Percentiles rank a stretch among this genome's conserved stretches.
phyloP scores from a whole-genome alignment of 2,113 vertebrate genomes.

The Eulacestoma nigropectus region DNA sequence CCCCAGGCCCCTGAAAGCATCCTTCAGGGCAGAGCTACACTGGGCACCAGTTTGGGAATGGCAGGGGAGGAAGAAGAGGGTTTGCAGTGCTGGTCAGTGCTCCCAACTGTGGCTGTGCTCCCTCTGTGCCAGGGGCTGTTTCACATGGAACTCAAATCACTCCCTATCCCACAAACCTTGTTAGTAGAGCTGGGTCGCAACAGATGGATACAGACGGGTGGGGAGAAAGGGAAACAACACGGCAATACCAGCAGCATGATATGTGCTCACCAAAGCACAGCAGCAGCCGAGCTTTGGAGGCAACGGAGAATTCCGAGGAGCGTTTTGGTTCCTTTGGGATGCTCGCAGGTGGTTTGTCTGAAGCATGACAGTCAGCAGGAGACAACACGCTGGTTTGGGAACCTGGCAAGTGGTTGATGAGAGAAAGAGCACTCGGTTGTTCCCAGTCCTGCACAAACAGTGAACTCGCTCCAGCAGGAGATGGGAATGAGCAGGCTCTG shows the following conservation, averaged over 20 bases:
- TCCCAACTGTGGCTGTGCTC: background rate
- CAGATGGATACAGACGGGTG: conserved; percentile 40
- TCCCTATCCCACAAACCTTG: background rate
- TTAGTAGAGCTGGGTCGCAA: background rate
- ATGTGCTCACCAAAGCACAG: conserved; percentile 21
- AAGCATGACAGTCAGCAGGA: conserved; percentile 9
- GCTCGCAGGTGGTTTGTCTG: conserved; percentile 10
- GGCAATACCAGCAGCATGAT: background rate
- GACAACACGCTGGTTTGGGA: background rate
- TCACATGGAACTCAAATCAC: background rate
- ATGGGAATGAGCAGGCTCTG: accelerated
- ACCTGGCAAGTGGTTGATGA: background rate
- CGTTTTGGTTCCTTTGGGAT: background rate
- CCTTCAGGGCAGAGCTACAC: background rate
- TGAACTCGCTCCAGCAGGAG: accelerated
- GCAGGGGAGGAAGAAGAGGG: background rate
- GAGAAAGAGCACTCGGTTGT: background rate
- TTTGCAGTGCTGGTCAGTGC: accelerated
- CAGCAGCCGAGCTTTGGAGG: background rate
- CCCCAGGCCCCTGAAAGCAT: background rate
- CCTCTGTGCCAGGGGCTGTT: background rate
- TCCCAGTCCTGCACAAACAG: background rate
- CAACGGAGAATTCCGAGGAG: background rate
- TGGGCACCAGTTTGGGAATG: too few species aligned
- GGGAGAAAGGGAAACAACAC: conserved; percentile 24